Evolutionary conservation across 2,797 vertebrate genomes (phyloP), one percentile per base, ranked within the genome.

Genomic region (Epinephelus coioides): DNA sequence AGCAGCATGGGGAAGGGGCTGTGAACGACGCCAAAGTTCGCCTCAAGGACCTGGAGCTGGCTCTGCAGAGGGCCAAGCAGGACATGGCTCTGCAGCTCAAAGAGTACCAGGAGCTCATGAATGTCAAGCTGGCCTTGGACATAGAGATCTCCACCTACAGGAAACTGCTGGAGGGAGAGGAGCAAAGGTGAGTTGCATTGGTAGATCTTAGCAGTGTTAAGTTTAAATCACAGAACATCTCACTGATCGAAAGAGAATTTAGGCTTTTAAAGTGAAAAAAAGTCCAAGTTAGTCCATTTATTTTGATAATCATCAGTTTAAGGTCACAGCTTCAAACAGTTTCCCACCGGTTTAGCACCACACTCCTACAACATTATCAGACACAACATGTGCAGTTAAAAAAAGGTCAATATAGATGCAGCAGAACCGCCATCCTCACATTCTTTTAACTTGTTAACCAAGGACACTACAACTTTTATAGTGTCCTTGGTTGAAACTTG

Each of bases 101-200:
- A 63, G 92, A 95, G 18, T 97, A 99, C 92, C 97, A 99, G 94
- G 95, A 97, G 6, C 96, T 99, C 68, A 95, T 94, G 91, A 94
- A 95, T 10, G 13, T 95, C 73, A 97, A 96, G 69, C 67, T 96
- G 82, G 93, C 82, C 21, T 89, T 96, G 76, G 96, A 96, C 84
- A 95, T 95, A 0, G 93, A 96, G 87, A 95, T 93, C 1, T 94
- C 95, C 78, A 96, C 95, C 30, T 96, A 96, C 80, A 92, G 50
- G 64, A 95, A 95, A 23, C 90, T 97, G 40, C 92, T 97, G 90
- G 96, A 97, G 84, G 96, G 95, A 88, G 97, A 98, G 81, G 96
- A 97, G 89, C 83, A 84, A 69, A 95, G 95, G 97, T 96, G 75
- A 73, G 83, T 34, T 62, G 17, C 2, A 13, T 1, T 19, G 18